Conservation (phyloP, 2,888 invertebrate genomes). For the Silvanus unidentatus region DNA sequence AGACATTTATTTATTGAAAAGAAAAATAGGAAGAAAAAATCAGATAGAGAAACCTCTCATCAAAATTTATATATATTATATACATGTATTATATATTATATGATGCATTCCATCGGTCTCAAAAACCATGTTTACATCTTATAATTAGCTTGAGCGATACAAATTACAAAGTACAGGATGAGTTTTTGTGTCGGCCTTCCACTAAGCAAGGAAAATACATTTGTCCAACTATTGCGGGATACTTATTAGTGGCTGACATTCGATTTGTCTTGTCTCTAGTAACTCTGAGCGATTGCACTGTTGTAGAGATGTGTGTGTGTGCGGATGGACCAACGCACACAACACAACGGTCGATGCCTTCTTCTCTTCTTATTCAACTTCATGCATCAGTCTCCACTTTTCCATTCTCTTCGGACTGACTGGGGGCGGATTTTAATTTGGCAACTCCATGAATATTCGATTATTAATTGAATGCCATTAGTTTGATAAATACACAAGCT, state of each 20-base stretch:
- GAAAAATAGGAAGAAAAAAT: conserved; percentile 10
- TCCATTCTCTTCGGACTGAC: conserved; percentile 20
- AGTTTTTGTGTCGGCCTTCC: conserved; percentile 45
- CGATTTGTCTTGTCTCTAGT: conserved; percentile 50
- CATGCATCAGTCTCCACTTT: conserved; percentile 13
- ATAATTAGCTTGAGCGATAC: conserved; percentile 47
- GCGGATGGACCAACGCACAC: conserved; percentile 9
- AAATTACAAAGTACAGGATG: conserved; percentile 47
- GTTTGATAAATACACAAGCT: conserved; percentile 28
- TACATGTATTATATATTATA: neutral
- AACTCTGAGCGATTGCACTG: conserved; percentile 43
- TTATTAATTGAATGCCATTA: conserved; percentile 39
- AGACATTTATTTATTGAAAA: conserved; percentile 34
- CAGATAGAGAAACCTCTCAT: conserved; percentile 35
- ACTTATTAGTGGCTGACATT: conserved; percentile 52
- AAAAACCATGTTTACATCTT: conserved; percentile 34
- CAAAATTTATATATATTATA: conserved; percentile 22
- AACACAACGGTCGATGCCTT: conserved; percentile 32
- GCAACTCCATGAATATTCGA: conserved; percentile 40
- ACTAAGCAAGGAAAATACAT: conserved; percentile 45
- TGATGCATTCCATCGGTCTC: conserved; percentile 29
- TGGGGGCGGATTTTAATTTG: conserved; percentile 42
- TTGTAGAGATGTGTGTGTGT: conserved; percentile 13
- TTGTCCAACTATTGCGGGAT: conserved; percentile 48
- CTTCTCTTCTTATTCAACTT: conserved; percentile 19